Percentiles rank a stretch among this genome's conserved stretches.
phyloP scores from a whole-genome alignment of 1,140 invertebrate genomes.

The Cyclina sinensis region DNA sequence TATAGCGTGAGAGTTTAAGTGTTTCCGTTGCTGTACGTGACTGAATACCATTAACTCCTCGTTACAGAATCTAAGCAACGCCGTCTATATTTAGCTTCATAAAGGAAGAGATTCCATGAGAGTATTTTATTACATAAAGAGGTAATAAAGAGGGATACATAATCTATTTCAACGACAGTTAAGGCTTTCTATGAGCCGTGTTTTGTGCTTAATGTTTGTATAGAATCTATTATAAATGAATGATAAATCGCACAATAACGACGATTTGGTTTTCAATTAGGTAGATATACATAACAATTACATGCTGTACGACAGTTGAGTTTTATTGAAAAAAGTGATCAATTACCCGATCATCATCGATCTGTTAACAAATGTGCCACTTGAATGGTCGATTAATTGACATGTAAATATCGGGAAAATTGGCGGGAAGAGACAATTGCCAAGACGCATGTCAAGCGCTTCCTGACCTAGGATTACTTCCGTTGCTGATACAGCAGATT shows the following conservation, averaged over 20 bases:
- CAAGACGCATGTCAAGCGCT: background rate
- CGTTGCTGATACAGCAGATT: background rate
- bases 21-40: too few relatives aligned
- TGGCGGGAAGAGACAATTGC: background rate
- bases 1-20: too few relatives aligned
- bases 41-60: background rate
- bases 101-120: background rate
- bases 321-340: slow-evolving; percentile 44
- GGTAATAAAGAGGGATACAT: slow-evolving; percentile 10
- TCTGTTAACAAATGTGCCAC: slow-evolving; percentile 13
- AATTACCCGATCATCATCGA: background rate
- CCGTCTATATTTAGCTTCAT: background rate
- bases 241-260: slow-evolving; percentile 51
- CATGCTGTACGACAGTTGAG: background rate
- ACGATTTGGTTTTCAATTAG: slow-evolving; percentile 50
- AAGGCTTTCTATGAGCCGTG: background rate
- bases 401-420: slow-evolving; percentile 24
- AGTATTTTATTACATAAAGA: slow-evolving; percentile 32
- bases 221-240: slow-evolving; percentile 45
- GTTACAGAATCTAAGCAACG: background rate
- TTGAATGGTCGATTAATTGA: slow-evolving; percentile 32
- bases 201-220: slow-evolving; percentile 39
- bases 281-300: slow-evolving; percentile 28
- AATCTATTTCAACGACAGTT: slow-evolving; percentile 21
- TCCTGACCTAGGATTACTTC: background rate